Base-by-base conservation (phyloP, 2,888 invertebrate genomes). In the Eristalis arbustorum region DNA sequence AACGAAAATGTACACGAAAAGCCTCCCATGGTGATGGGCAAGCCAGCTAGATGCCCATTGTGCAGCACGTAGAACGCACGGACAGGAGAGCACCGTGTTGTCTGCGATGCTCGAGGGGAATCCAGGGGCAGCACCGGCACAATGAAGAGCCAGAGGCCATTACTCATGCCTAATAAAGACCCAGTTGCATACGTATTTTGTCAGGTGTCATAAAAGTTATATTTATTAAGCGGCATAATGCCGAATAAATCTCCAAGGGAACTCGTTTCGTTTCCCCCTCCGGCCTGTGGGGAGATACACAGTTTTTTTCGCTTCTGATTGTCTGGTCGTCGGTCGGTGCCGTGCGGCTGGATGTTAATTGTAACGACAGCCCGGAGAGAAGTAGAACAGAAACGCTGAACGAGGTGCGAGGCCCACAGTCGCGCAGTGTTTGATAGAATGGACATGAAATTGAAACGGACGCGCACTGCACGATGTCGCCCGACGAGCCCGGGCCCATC, bases 151-250 rank as follows among this genome's bases (percentile, higher is more conserved):
- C 71, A 14, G 34, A 49, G 75, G 78, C 78, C 75, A 87, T 87
- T 78, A 87, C 79, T 87, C 87, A 87, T 79, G 83, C 67, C 87
- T 87, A 87, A 87, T 87, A 87, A 87, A 87, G 87, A 82, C 83
- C 78, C 78, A 72, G 75, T 71, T 87, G 72, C 83, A 75, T 75
- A 63, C 75, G 87, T 87, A 87, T 87, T 87, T 87, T 83, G 87
- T 87, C 87, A 87, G 87, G 87, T 87, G 87, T 87, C 87, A 83
- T 87, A 87, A 83, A 83, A 87, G 61, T 78, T 87, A 79, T 79
- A 83, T 87, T 87, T 87, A 83, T 87, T 78, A 78, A 87, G 78
- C 82, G 71, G 72, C 87, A 78, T 75, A 75, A 76, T 79, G 75
- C 87, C 72, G 82, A 73, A 83, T 87, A 83, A 83, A 79, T 79